Evolutionary conservation across 1,140 invertebrate species (phyloP).

Genomic region (Lerema accius): DNA sequence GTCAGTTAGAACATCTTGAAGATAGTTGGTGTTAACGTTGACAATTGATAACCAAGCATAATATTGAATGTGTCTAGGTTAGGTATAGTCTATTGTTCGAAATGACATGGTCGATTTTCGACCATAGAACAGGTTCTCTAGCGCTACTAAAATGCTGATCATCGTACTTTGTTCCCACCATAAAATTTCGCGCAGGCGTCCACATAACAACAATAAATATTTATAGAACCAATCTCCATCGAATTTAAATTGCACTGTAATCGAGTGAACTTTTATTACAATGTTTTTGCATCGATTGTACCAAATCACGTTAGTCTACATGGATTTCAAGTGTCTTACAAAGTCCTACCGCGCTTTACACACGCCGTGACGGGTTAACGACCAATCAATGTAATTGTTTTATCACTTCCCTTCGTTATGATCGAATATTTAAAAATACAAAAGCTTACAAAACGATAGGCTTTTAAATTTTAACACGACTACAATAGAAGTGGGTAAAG

Average conservation of each 20-base stretch:
- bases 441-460: conserved; percentile 34
- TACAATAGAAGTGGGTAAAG: too few species aligned
- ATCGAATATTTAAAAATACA: conserved; percentile 39
- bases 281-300: conserved; percentile 63
- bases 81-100: too few species aligned
- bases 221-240: conserved; percentile 70
- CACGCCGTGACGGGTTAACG: conserved; percentile 58
- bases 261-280: conserved; percentile 66
- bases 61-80: too few species aligned
- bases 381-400: conserved; percentile 71
- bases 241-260: conserved; percentile 69
- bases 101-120: too few species aligned
- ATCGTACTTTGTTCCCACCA: conserved; percentile 31
- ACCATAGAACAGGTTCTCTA: too few species aligned
- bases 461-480: background rate
- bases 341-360: conserved; percentile 53
- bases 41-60: too few species aligned
- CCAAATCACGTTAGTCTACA: conserved; percentile 41
- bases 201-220: conserved; percentile 68
- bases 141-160: too few species aligned
- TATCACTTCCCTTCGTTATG: conserved; percentile 64
- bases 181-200: conserved; percentile 25
- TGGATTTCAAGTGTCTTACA: conserved; percentile 46
- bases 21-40: too few species aligned
- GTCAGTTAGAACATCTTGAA: too few species aligned